Evolutionary conservation across 2,113 vertebrate species (phyloP), one percentile per base, ranked within the genome.

Genomic region (Ptilorrhoa leucosticta): DNA sequence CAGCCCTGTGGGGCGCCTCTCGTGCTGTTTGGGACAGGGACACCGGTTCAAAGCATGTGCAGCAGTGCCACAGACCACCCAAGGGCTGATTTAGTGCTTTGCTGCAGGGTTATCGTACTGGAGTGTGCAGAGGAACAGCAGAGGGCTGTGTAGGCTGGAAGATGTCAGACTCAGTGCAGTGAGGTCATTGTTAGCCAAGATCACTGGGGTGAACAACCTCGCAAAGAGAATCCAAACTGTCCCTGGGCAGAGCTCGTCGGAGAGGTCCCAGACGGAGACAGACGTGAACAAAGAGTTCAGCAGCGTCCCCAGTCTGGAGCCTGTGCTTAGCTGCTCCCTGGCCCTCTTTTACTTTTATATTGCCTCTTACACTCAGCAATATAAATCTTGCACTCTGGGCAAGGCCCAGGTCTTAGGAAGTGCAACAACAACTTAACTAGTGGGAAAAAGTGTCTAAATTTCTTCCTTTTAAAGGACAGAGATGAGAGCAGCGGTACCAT

Each of bases 51-150:
- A 37, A 44, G 33, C 27, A 9, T 2, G 10, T 47, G 51, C 33
- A 47, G 40, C 9, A 39, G 37, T 45, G n/a, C 26, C 64, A 28
- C 57, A 87, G 54, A 39, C 9, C 47, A 21, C 22, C 9, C 26
- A 17, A 33, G 69, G 21, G 27, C 21, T 63, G 51, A 26, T 69
- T 47, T 19, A 19, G 12, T 2, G 2, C 53, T 65, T 76, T 60
- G 27, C 27, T 24, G 7, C 27, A 1, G 10, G 27, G 10, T 1
- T 31, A 10, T 30, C 0, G 0, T 5, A 11, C 12, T 21, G 54
- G 26, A 26, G 45, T 4, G 33, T 30, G 45, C 24, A 44, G 66
- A 78, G n/a, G 28, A 66, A 5, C 51, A 48, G 45, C 88, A 78
- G 61, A 54, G 33, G 12, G 22, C 35, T 24, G 26, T 13, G 9